Base-by-base conservation (phyloP, 2,888 invertebrate genomes). In the Hoplodrina ambigua region DNA sequence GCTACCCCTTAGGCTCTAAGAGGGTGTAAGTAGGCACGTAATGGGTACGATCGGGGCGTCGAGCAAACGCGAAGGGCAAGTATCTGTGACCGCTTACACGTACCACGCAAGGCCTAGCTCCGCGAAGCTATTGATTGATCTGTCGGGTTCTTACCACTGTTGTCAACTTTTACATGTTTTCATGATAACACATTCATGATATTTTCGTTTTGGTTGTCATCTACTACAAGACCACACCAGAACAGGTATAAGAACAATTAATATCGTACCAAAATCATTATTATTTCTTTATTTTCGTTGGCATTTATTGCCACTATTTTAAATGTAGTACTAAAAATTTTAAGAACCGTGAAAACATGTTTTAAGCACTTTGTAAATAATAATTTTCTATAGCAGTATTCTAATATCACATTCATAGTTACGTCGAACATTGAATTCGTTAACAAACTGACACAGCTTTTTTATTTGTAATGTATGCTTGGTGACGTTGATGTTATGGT, bases 31-130 rank as follows among this genome's bases (percentile, higher is more conserved):
- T 72, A 73, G 74, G 66, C 60, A 72, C 68, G 69, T 75, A 65
- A 79, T 76, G 58, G 72, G 73, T 78, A 60, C 77, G 46, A 72
- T 62, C 25, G 80, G 90, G 89, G 87, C 86, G 91, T 94, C 93
- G 95, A 94, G 94, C 92, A 86, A 91, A 83, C 92, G 94, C 91
- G 81, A 85, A 83, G 91, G 93, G 90, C 94, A 92, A 94, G 94
- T 95, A 95, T 93, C 91, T 93, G 93, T 95, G 93, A 95, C 89
- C 89, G 96, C 96, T 96, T 96, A 95, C 96, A 95, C 95, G 88
- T 91, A 91, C 92, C 96, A 96, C 95, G 95, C 95, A 94, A 94
- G 91, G 94, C 94, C 94, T 93, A 93, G 94, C 94, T 94, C 94
- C 91, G 93, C 88, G 94, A 94, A 94, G 92, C 95, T 94, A 92